Evolutionary conservation across 2,797 vertebrate genomes (phyloP), one percentile per base, ranked within the genome.

Genomic region (Oophaga sylvatica): DNA sequence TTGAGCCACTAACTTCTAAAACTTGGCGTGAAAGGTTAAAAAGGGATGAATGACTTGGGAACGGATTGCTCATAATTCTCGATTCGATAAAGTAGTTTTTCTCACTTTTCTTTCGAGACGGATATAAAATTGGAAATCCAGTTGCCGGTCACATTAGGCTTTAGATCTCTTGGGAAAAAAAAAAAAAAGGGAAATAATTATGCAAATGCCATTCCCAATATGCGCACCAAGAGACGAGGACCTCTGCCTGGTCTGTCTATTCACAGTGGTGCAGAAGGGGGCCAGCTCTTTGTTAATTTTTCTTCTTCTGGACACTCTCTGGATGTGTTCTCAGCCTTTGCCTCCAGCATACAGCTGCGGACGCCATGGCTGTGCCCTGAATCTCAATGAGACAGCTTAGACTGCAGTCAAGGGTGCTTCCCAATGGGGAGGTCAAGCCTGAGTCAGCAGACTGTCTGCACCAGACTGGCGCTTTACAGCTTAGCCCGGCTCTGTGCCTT

Each of bases 341-440:
- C 93, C 94, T 93, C 92, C 92, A 95, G 95, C 93, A 91, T 96
- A 95, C 97, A 97, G 97, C 97, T 96, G 96, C 93, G 90, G 93
- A 95, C 93, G 91, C 93, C 91, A 90, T 80, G 92, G 94, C 94
- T 92, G 93, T 94, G 94, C 94, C 95, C 94, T 92, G 96, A 94
- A 97, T 97, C 94, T 94, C 94, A 97, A 97, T 95, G 96, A 97
- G 95, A 92, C 86, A 26, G 89, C 79, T 81, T 90, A 92, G 92
- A 90, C 94, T 82, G 91, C 87, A 71, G 91, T 88, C 89, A 92
- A 93, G 92, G 91, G 94, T 90, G 92, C 93, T 94, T 90, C 82
- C 89, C 56, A 81, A 93, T 87, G 90, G 93, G 90, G 93, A 94
- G 95, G 95, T 95, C 95, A 95, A 91, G 90, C 90, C 79, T 9